phyloP scores from a whole-genome alignment of 1,140 invertebrate species.

The Drosophila albomicans region DNA sequence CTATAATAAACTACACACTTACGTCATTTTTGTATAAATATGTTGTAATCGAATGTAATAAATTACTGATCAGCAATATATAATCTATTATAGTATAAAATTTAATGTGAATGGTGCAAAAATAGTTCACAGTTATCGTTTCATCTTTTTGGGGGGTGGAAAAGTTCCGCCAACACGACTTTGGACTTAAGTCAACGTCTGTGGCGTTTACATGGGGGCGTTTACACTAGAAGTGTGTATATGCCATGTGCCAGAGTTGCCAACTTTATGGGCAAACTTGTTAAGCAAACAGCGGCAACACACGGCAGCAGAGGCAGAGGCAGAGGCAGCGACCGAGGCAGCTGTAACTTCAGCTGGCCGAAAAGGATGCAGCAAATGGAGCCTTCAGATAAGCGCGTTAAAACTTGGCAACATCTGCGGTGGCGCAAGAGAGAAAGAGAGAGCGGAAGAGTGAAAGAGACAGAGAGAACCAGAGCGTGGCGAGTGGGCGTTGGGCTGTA shows the following conservation, averaged over 20 bases:
- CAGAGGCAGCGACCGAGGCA: neutral
- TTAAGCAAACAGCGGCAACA: slow-evolving; percentile 69
- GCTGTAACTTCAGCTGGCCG: slow-evolving; percentile 1
- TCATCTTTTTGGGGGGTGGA: too few relatives aligned
- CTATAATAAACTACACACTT: too few relatives aligned
- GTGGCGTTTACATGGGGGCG: too few relatives aligned
- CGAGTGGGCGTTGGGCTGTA: neutral
- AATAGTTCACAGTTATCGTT: too few relatives aligned
- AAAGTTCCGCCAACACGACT: too few relatives aligned
- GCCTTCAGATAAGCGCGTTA: slow-evolving; percentile 66
- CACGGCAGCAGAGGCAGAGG: slow-evolving; percentile 1
- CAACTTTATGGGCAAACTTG: slow-evolving; percentile 75
- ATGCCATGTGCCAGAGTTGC: slow-evolving; percentile 52
- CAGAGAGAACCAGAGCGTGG: neutral
- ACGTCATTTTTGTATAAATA: neutral
- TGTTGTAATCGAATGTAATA: neutral
- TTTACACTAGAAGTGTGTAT: too few relatives aligned
- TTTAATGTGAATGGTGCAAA: too few relatives aligned
- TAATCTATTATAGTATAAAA: too few relatives aligned
- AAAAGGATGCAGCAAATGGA: slow-evolving; percentile 11
- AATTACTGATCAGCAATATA: too few relatives aligned
- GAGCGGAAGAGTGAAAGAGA: neutral
- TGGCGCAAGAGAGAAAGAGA: neutral
- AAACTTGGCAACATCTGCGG: slow-evolving; percentile 49
- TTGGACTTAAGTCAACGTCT: too few relatives aligned